Evolutionary conservation across 2,888 invertebrate species (phyloP).

Genomic region (Candidula unifasciata): DNA sequence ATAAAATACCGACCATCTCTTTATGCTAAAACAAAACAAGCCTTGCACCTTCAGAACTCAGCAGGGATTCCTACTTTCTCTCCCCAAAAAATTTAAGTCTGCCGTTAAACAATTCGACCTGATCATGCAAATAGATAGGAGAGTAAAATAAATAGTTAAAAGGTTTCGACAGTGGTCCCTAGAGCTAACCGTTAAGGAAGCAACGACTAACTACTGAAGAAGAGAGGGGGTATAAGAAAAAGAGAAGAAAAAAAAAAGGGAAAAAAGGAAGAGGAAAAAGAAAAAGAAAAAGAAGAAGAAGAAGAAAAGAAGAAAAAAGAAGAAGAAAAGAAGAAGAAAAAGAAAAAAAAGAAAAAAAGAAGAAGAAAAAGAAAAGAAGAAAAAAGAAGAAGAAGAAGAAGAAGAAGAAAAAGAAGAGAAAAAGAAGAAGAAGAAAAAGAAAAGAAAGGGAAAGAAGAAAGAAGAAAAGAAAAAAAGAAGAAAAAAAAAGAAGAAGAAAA

Average conservation of each 20-base stretch:
- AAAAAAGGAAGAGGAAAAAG: not conserved
- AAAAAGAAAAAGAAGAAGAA: not conserved
- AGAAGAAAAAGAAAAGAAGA: not conserved
- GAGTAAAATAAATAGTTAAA: too few relatives aligned
- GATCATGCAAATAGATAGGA: too few relatives aligned
- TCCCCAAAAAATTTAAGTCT: too few relatives aligned
- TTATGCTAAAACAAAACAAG: too few relatives aligned
- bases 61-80: too few relatives aligned
- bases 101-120: too few relatives aligned
- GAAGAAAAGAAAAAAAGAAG: too few relatives aligned
- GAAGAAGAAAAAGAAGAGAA: not conserved
- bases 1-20: too few relatives aligned
- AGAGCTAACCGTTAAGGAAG: too few relatives aligned
- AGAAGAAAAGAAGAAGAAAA: not conserved
- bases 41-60: too few relatives aligned
- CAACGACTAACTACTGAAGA: too few relatives aligned
- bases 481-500: not conserved
- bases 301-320: not conserved
- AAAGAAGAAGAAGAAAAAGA: not conserved
- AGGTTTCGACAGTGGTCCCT: too few relatives aligned
- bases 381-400: not conserved
- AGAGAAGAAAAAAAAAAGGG: not conserved
- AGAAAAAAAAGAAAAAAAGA: not conserved
- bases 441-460: not conserved
- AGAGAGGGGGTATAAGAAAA: slow-evolving; percentile 18